A percentile compares a stretch with the other conserved stretches of the same genome.
These are phyloP conservation scores for Ectropis grisescens DNA, from an alignment of 1,140 invertebrate species.

Conservation along the genomic window DNA sequence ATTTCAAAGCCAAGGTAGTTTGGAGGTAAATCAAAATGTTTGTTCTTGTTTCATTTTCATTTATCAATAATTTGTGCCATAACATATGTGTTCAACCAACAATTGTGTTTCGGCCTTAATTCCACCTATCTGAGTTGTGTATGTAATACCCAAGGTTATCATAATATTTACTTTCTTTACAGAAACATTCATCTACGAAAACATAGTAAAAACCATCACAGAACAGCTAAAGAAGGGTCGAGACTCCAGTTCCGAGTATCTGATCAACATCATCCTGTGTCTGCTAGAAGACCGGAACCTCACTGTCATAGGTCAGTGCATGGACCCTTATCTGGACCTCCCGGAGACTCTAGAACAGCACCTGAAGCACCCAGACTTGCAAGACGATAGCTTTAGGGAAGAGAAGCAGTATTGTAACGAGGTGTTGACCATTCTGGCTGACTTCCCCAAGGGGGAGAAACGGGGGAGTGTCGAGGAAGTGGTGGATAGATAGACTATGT, in stretches of 20 bases:
- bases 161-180: too few relatives aligned
- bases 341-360: constrained; percentile 27
- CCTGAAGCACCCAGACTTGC: constrained; percentile 21
- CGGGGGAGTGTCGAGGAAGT: constrained; percentile 15
- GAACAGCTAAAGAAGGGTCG: constrained; percentile 20
- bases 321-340: constrained; percentile 23
- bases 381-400: constrained; percentile 22
- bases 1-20: background rate
- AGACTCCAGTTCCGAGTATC: constrained; percentile 28
- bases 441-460: constrained; percentile 9
- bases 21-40: too few relatives aligned
- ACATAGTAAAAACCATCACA: constrained; percentile 24
- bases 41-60: background rate
- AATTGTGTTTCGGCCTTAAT: constrained; percentile 9
- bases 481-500: constrained; percentile 32
- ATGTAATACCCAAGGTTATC: too few relatives aligned
- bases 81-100: background rate
- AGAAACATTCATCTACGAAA: constrained; percentile 37
- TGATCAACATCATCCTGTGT: constrained; percentile 22
- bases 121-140: too few relatives aligned
- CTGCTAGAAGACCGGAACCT: constrained; percentile 20
- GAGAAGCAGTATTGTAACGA: constrained; percentile 36
- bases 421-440: constrained; percentile 21
- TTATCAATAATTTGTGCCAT: background rate
- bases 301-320: constrained; percentile 20